A percentile compares a stretch with the other conserved stretches of the same genome.
Evolutionary conservation across 2,797 vertebrate species (phyloP).

Genomic region (Phrynocephalus guinanensis): DNA sequence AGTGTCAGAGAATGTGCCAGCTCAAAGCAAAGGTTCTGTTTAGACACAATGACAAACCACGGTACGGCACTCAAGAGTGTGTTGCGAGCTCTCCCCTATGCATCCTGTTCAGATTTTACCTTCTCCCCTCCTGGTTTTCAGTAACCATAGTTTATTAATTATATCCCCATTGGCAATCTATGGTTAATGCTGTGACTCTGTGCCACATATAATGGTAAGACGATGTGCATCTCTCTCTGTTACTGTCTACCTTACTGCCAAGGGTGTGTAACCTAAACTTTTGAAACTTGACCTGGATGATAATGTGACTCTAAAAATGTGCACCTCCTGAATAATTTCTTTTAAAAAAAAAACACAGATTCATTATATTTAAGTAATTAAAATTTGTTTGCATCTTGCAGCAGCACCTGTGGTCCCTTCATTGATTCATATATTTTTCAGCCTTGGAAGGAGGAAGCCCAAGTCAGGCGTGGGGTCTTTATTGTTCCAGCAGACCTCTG

Average conservation of each 20-base stretch:
- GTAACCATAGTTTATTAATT: background rate
- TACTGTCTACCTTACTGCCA: background rate
- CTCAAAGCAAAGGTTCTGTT: constrained; percentile 24
- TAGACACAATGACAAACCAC: background rate
- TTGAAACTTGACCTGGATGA: background rate
- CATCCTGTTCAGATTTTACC: background rate
- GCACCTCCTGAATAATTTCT: background rate
- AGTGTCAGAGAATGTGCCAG: constrained; percentile 14
- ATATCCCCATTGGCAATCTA: background rate
- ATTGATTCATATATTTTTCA: too few relatives aligned
- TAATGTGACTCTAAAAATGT: background rate
- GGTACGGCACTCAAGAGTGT: background rate
- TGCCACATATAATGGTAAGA: background rate
- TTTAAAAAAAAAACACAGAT: background rate
- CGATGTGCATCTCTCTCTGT: background rate
- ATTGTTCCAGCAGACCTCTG: background rate
- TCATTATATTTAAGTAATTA: background rate
- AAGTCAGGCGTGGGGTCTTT: background rate
- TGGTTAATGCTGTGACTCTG: background rate
- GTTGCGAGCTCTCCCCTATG: background rate
- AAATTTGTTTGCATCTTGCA: background rate
- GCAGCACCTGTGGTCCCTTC: background rate
- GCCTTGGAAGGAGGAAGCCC: background rate
- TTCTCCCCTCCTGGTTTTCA: background rate
- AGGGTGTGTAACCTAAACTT: background rate